Base-by-base conservation (phyloP, 2,888 invertebrate genomes). In the Maniola hyperantus region DNA sequence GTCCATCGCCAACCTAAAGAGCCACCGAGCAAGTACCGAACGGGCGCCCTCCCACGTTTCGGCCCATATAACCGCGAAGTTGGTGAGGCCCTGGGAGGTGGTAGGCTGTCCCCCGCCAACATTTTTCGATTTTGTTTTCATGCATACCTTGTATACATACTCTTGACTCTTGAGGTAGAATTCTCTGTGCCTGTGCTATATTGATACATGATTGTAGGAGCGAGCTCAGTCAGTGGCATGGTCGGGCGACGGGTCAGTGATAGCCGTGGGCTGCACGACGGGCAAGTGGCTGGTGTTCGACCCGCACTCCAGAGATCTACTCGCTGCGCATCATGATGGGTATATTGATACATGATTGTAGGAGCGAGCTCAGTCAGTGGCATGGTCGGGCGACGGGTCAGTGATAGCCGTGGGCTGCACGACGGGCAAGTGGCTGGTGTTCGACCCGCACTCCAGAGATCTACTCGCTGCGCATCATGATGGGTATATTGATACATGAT, bases 201-300 rank as follows among this genome's bases (percentile, higher is more conserved):
- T n/a, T n/a, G n/a, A n/a, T n/a, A n/a, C n/a, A n/a, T n/a, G n/a
- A n/a, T n/a, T 36, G 8, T 4, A 97, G 97, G 97, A 97, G 87
- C 95, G 96, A 74, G 96, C 96, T 0, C 97, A 97, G 80, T 96
- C 96, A 76, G 95, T 96, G 62, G 94, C 96, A 65, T 97, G 97
- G 91, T 96, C 97, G 46, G 93, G 94, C 0, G 96, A 96, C 83
- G 97, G 97, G 66, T 92, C 91, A 60, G 94, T 95, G 62, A 93
- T 97, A 67, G 95, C 96, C 0, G 96, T 98, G 72, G 98, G 97
- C 67, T 95, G 96, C 68, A 91, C 95, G 57, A 92, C 94, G 60
- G 97, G 97, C 39, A 94, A 94, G 79, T 98, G 98, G 98, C 89
- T 97, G 77, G 96, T 96, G 60, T 95, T 97, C 87, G 96, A 97